Base-by-base conservation (phyloP, 2,797 vertebrate genomes). In the Ciconia nigra region DNA sequence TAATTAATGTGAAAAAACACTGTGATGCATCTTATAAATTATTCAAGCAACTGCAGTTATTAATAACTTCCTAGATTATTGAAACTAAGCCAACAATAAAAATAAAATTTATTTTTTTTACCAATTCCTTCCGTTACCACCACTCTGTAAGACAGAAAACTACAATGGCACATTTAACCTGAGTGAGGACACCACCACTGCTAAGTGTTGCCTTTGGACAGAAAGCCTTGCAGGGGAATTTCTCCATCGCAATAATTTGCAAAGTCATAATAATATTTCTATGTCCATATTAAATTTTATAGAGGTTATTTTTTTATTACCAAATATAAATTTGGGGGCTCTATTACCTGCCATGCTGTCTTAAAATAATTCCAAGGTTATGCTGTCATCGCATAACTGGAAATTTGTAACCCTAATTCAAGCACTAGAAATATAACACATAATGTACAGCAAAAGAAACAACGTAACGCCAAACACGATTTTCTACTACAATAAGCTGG, bases 351-450 rank as follows among this genome's bases (percentile, higher is more conserved):
- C 55, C 70, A 84, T 1, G 3, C 28, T 33, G 9, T 57, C 73
- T 95, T 81, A 91, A 95, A 93, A 77, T 89, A 94, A 83, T 94
- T 95, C 73, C 94, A 96, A 95, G 91, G 96, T 96, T 96, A 92
- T 77, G 44, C n/a, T 93, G 77, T 92, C 91, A 95, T 74, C 18
- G 0, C 42, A 41, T 88, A 90, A 66, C 70, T 35, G 84, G 77
- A 87, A 94, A 96, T 95, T 88, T 87, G 76, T 84, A 95, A 94
- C 80, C 42, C 39, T 82, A 69, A 84, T 66, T 96, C 91, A 91
- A 84, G 55, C 59, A 39, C 24, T 79, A 41, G 58, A 62, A 92
- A 79, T 47, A 18, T 5, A 86, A 89, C 62, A 67, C 16, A 39
- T 46, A 73, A 83, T 17, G 37, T 74, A 78, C 84, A 85, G 31